Conservation (phyloP, 2,888 invertebrate species). For the Morpho helenor region DNA sequence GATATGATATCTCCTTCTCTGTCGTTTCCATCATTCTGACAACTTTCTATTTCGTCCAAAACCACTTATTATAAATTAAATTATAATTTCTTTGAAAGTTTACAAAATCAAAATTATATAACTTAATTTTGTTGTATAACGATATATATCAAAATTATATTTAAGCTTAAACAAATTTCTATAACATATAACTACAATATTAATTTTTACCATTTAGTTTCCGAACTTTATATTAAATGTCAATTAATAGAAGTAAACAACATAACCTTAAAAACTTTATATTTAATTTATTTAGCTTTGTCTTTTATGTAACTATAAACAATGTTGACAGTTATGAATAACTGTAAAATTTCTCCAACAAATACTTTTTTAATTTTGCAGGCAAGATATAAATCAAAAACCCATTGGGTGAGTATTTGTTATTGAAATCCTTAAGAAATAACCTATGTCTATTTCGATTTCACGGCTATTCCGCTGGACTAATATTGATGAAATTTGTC, state of each 20-base stretch:
- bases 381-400: slow-evolving; percentile 57
- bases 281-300: not conserved
- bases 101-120: not conserved
- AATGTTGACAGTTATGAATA: slow-evolving; percentile 48
- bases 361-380: slow-evolving; percentile 43
- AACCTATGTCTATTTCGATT: too few relatives aligned
- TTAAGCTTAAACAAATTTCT: too few relatives aligned
- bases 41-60: slow-evolving; percentile 9
- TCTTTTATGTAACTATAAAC: not conserved
- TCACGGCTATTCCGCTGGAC: too few relatives aligned
- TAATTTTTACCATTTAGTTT: not conserved
- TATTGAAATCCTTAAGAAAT: not conserved
- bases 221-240: slow-evolving; percentile 1
- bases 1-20: slow-evolving; percentile 26
- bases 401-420: slow-evolving; percentile 56
- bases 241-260: not conserved
- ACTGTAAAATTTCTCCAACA: slow-evolving; percentile 38
- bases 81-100: not conserved
- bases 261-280: slow-evolving; percentile 23
- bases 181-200: too few relatives aligned
- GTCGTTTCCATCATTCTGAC: slow-evolving; percentile 31
- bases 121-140: not conserved
- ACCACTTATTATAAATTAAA: not conserved
- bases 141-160: too few relatives aligned
- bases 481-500: too few relatives aligned